phyloP scores from a whole-genome alignment of 2,888 invertebrate genomes.

The Pristionchus maxplancki region DNA sequence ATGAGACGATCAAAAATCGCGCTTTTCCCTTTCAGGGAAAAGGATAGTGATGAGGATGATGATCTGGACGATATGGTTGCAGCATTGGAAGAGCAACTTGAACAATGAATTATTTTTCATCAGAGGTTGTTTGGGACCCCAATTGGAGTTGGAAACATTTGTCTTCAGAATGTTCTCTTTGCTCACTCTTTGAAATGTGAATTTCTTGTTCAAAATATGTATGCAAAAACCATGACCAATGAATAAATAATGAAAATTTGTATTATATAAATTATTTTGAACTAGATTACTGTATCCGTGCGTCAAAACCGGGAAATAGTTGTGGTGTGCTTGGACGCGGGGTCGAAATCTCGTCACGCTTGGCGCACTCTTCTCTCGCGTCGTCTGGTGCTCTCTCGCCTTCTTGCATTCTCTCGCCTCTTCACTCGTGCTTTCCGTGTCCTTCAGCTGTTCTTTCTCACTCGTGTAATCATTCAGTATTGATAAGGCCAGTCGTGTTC shows the following conservation, averaged over 20 bases:
- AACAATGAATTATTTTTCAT: neutral
- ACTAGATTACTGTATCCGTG: neutral
- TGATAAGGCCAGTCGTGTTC: neutral
- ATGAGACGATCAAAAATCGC: too few relatives aligned
- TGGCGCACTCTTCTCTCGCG: neutral
- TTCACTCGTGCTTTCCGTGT: constrained; percentile 37
- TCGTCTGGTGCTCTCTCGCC: neutral
- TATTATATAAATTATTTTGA: too few relatives aligned
- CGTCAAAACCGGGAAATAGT: too few relatives aligned
- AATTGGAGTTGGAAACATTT: too few relatives aligned
- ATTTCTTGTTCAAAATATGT: too few relatives aligned
- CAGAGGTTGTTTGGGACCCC: too few relatives aligned
- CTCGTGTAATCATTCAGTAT: constrained; percentile 14
- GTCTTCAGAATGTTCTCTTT: too few relatives aligned
- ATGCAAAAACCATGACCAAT: too few relatives aligned
- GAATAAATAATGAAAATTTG: too few relatives aligned
- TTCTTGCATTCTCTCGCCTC: neutral
- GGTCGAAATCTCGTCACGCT: neutral
- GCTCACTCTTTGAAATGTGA: too few relatives aligned
- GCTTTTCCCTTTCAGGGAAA: neutral
- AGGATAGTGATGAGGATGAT: constrained; percentile 51
- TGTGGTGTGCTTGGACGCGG: neutral
- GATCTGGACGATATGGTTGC: constrained; percentile 66
- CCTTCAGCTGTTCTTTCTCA: constrained; percentile 43
- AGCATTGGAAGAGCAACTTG: constrained; percentile 55